Evolutionary conservation across 2,113 vertebrate genomes (phyloP).

Genomic region (Salvelinus fontinalis): DNA sequence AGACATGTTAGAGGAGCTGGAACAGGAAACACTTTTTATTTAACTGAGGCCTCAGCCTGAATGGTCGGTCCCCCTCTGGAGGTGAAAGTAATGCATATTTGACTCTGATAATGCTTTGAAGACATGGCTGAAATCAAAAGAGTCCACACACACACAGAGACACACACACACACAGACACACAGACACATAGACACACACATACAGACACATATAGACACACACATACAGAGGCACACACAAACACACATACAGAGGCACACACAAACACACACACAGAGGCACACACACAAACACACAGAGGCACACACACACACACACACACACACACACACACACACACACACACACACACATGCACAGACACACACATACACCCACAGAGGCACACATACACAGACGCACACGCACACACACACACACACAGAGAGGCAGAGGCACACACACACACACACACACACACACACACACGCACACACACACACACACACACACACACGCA

Average conservation of each 20-base stretch:
- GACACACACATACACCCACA: not conserved
- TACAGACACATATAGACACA: not conserved
- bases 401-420: not conserved
- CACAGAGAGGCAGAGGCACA: not conserved
- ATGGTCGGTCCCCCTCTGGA: not conserved
- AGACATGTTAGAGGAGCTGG: conserved; percentile 60
- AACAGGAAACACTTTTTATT: conserved; percentile 71
- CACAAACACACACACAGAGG: no score
- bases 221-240: not conserved
- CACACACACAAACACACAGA: no score
- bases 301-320: not conserved
- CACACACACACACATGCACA: not conserved
- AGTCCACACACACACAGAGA: not conserved
- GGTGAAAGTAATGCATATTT: not conserved
- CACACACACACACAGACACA: not conserved
- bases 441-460: not conserved
- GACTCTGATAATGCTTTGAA: conserved; percentile 27
- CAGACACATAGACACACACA: not conserved
- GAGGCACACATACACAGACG: not conserved
- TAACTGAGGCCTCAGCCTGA: conserved; percentile 22
- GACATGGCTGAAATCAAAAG: conserved; percentile 60
- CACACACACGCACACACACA: not conserved
- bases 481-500: not conserved
- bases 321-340: conserved; percentile 1
- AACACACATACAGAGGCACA: not conserved